Conservation (phyloP, 2,888 invertebrate genomes). For the Ditula angustiorana region DNA sequence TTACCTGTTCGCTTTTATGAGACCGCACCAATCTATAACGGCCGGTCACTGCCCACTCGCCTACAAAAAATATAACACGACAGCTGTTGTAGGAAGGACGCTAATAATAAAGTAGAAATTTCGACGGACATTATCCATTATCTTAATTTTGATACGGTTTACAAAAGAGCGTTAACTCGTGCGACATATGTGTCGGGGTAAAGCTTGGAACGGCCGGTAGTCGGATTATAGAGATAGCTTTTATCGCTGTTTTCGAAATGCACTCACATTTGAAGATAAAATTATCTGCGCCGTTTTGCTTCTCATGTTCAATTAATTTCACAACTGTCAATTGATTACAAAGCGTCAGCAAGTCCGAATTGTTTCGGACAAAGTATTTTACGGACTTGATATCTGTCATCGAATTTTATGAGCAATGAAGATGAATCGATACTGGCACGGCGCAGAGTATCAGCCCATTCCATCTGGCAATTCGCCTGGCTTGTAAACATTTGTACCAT, state of each 20-base stretch:
- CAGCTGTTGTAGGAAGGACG: conserved; percentile 71
- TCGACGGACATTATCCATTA: conserved; percentile 80
- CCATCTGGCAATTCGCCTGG: conserved; percentile 44
- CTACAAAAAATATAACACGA: conserved; percentile 69
- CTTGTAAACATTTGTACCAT: conserved; percentile 35
- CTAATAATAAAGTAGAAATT: conserved; percentile 78
- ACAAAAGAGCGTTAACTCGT: conserved; percentile 79
- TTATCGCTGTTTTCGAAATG: conserved; percentile 43
- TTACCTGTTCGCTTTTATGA: conserved; percentile 74
- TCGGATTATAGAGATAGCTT: conserved; percentile 52
- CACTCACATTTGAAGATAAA: conserved; percentile 40
- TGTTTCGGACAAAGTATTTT: conserved; percentile 42
- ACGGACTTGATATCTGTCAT: conserved; percentile 45
- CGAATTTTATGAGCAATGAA: conserved; percentile 48
- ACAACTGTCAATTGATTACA: conserved; percentile 32
- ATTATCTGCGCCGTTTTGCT: conserved; percentile 32
- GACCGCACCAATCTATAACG: conserved; percentile 73
- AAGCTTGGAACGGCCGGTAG: conserved; percentile 54
- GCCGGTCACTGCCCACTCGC: conserved; percentile 70
- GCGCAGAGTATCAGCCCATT: conserved; percentile 40
- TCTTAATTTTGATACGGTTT: conserved; percentile 83
- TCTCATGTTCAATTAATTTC: conserved; percentile 28
- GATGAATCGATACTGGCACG: conserved; percentile 47
- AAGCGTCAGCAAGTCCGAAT: conserved; percentile 23
- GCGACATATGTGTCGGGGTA: conserved; percentile 73